Evolutionary conservation across 2,113 vertebrate species (phyloP), one percentile per base, ranked within the genome.

Genomic region (Scopus umbretta): DNA sequence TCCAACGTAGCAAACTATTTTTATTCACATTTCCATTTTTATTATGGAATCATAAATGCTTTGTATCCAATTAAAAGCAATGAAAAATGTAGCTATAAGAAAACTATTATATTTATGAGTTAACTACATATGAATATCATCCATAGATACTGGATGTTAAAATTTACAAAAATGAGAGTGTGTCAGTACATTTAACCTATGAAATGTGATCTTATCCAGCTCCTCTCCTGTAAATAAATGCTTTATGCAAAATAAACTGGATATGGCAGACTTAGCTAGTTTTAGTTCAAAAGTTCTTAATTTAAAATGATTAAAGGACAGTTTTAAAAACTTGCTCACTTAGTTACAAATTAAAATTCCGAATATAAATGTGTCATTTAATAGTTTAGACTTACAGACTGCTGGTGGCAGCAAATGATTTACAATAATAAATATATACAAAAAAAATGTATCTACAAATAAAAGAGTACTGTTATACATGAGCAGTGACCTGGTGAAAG

Each of bases 391-490:
- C 98, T 98, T 98, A 98, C 97, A 98, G 98, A 98, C 98, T 98
- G 99, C 98, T 99, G 98, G 98, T 99, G 98, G 98, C 99, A 99
- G 99, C 98, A 98, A 97, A 98, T 98, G 97, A 98, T 98, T 99
- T 98, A 98, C 98, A 98, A 98, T 98, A 98, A 98, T 98, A 98
- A 98, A 98, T 98, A 98, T 98, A 98, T 98, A 98, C 98, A 98
- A 98, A 98, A 96, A 84, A 92, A 98, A 98, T 87, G 93, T 98
- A 98, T 98, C 97, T 98, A 99, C 98, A 98, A 98, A 98, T 97
- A 97, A 98, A 98, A 97, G 96, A 98, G 97, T 96, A 95, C 96
- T 97, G 98, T 98, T 98, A 96, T 98, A 99, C 98, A 98, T 91
- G 94, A 97, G 97, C 97, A 97, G 96, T 98, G 98, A 99, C 98